Conservation (phyloP, 2,113 vertebrate species). For the Hemibagrus wyckioides region DNA sequence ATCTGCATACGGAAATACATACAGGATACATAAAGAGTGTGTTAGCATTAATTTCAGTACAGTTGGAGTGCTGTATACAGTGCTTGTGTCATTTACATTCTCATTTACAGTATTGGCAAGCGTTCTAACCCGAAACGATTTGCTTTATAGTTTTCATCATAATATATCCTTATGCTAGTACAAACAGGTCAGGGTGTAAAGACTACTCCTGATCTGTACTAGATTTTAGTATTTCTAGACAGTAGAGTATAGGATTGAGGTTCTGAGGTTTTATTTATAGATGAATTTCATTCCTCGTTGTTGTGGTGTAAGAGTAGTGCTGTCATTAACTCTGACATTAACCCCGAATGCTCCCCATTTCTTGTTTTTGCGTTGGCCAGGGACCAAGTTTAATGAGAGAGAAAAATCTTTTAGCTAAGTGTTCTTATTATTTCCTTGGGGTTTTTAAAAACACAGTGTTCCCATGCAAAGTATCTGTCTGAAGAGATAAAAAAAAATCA, state of each 20-base stretch:
- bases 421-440: background rate
- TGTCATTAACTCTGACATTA: background rate
- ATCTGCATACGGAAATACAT: background rate
- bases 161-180: background rate
- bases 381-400: background rate
- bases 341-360: background rate
- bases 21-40: background rate
- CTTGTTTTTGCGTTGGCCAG: background rate
- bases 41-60: background rate
- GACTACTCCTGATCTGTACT: background rate
- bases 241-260: background rate
- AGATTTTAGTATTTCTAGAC: background rate
- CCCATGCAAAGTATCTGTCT: background rate
- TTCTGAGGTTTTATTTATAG: background rate
- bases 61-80: background rate
- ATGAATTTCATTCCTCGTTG: background rate
- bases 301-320: background rate
- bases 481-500: background rate
- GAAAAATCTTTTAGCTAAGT: background rate
- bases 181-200: background rate
- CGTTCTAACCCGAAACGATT: background rate
- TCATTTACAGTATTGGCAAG: background rate
- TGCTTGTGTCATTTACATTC: background rate
- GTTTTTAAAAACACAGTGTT: background rate
- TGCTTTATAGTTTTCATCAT: background rate